Percentiles rank a stretch among this genome's conserved stretches.
These are phyloP conservation scores for Agrochola lychnidis DNA, from an alignment of 2,888 invertebrate genomes.

Conservation along the genomic window DNA sequence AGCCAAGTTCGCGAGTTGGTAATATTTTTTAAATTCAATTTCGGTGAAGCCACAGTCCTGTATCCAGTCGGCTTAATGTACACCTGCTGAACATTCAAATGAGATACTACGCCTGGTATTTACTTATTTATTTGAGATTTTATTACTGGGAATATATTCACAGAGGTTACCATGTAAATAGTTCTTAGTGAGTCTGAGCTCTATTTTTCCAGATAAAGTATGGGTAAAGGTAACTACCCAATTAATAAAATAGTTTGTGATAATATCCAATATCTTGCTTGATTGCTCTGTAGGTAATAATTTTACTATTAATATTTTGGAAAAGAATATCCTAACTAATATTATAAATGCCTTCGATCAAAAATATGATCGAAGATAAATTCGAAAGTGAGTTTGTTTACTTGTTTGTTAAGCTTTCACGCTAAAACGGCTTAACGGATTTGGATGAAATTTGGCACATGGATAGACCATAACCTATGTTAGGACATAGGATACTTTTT, in stretches of 20 bases:
- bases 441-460: too few species aligned
- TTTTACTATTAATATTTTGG: neutral
- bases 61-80: conserved; percentile 88
- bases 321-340: neutral
- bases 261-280: neutral
- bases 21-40: conserved; percentile 91
- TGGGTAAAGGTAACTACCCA: neutral
- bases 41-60: conserved; percentile 88
- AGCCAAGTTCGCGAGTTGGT: conserved; percentile 88
- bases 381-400: too few species aligned
- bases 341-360: too few species aligned
- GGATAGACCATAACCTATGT: too few species aligned
- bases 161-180: conserved; percentile 16
- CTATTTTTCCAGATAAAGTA: neutral
- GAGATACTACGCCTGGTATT: conserved; percentile 83
- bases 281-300: neutral
- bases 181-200: neutral
- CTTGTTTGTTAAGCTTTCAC: too few species aligned
- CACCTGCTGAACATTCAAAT: conserved; percentile 89
- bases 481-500: too few species aligned
- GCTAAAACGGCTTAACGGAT: too few species aligned
- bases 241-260: neutral
- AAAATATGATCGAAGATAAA: too few species aligned
- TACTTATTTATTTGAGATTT: conserved; percentile 80
- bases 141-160: conserved; percentile 70